Base-by-base conservation (phyloP, 1,140 invertebrate species). In the Ceratitis capitata region DNA sequence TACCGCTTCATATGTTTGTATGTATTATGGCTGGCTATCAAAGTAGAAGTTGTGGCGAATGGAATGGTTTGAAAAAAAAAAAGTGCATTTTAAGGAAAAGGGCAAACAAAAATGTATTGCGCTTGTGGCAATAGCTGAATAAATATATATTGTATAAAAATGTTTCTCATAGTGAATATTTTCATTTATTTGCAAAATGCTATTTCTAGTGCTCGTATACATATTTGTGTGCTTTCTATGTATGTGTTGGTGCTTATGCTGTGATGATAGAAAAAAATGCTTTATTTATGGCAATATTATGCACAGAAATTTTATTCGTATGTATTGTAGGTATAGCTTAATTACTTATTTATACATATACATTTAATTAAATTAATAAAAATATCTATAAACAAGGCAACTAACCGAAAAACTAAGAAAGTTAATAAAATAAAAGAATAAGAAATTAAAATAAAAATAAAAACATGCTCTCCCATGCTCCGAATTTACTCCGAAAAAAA, bases 181-280 rank as follows among this genome's bases (percentile, higher is more conserved):
- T 35, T 35, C 32, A 26, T 10, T 26, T 58, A 29, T 35, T 35
- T 35, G 14, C 32, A 3, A 32, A 56, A 39, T 69, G 39, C 51
- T 56, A 10, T 49, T 56, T 56, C 23, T 56, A 39, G 29, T 69
- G 29, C 58, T 16, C 7, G 29, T 69, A 69, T n/a, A n/a, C n/a
- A n/a, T 19, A 6, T 69, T 69, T 69, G 61, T 69, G 61, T 69
- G 61, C 61, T 69, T 69, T 69, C 29, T 69, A 35, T 69, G 61
- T 35, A 39, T 69, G 32, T 69, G 29, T 64, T 64, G 58, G 58
- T 32, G 58, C 58, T 64, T 64, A 19, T 69, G 61, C 61, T 69
- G 61, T 69, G 61, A 69, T 69, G 29, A 53, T 19, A 53, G 14
- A 23, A 61, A 23, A 61, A 61, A 32, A 69, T 69, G 61, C 29